A percentile compares a stretch with the other conserved stretches of the same genome.
phyloP scores from a whole-genome alignment of 2,888 invertebrate genomes.

The Troglohyphantes excavatus region DNA sequence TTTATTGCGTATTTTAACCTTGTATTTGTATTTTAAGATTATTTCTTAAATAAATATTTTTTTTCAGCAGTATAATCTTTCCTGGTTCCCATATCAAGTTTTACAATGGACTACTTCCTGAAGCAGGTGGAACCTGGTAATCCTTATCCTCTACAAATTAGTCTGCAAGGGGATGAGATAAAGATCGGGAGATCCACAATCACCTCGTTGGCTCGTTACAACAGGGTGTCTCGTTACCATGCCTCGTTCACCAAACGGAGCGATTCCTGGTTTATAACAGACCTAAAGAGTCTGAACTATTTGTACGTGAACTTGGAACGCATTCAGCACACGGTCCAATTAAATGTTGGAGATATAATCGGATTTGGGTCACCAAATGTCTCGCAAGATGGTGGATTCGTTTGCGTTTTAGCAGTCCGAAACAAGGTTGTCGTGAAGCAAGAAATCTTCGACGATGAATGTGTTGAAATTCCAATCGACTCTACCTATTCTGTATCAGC shows the following conservation, averaged over 20 bases:
- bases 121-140: constrained; percentile 18
- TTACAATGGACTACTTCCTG: constrained; percentile 37
- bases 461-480: not conserved
- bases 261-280: constrained; percentile 33
- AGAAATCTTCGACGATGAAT: not conserved
- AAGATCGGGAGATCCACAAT: constrained; percentile 27
- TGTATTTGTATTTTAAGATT: no score
- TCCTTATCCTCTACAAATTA: constrained; percentile 1
- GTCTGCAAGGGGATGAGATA: constrained; percentile 26
- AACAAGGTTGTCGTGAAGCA: constrained; percentile 13
- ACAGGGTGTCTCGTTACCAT: constrained; percentile 50
- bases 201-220: not conserved
- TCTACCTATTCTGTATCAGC: no score
- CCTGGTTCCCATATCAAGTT: not conserved
- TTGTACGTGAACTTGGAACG: constrained; percentile 50
- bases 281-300: constrained; percentile 52
- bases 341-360: constrained; percentile 35
- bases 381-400: constrained; percentile 27
- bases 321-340: not conserved
- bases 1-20: no score
- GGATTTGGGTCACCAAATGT: constrained; percentile 44
- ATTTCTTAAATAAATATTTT: no score
- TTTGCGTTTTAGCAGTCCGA: constrained; percentile 9
- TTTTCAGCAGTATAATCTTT: no score
- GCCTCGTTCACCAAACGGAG: not conserved